phyloP scores from a whole-genome alignment of 2,888 invertebrate genomes.

The Brachynemurus nebulosus region DNA sequence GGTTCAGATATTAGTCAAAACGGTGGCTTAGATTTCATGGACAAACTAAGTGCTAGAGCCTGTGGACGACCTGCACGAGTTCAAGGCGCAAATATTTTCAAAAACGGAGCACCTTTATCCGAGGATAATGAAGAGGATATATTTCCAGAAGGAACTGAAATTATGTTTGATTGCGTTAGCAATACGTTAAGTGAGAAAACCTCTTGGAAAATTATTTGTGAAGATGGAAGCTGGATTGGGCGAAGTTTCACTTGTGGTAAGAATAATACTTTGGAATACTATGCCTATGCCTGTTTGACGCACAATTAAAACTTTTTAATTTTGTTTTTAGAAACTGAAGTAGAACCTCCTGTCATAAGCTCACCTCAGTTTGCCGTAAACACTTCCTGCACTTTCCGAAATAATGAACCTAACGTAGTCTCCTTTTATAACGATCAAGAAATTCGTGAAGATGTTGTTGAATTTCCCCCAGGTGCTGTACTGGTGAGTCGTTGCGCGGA shows the following conservation, averaged over 20 bases:
- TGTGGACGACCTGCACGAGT: constrained; percentile 61
- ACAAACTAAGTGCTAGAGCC: constrained; percentile 29
- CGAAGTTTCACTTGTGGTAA: constrained; percentile 66
- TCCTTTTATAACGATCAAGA: constrained; percentile 70
- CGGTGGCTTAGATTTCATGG: constrained; percentile 45
- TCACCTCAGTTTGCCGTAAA: constrained; percentile 30
- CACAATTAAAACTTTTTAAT: constrained; percentile 1
- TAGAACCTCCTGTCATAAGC: constrained; percentile 13
- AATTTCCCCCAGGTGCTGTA: constrained; percentile 57
- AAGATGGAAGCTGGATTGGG: constrained; percentile 75
- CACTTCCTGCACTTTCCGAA: constrained; percentile 60
- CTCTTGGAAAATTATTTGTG: constrained; percentile 74
- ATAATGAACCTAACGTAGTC: constrained; percentile 65
- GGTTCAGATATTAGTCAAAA: constrained; percentile 33
- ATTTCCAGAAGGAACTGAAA: constrained; percentile 70
- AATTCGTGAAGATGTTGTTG: constrained; percentile 59
- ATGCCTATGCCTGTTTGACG: background rate
- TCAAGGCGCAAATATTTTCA: constrained; percentile 63
- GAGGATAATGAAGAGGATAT: constrained; percentile 48
- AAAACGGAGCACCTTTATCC: constrained; percentile 53
- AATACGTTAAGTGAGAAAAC: constrained; percentile 69
- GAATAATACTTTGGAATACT: constrained; percentile 19
- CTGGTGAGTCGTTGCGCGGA: constrained; percentile 56
- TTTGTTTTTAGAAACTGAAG: constrained; percentile 24
- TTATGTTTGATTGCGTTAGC: constrained; percentile 70